Evolutionary conservation across 2,113 vertebrate species (phyloP), one percentile per base, ranked within the genome.

Genomic region (Pimephales promelas): DNA sequence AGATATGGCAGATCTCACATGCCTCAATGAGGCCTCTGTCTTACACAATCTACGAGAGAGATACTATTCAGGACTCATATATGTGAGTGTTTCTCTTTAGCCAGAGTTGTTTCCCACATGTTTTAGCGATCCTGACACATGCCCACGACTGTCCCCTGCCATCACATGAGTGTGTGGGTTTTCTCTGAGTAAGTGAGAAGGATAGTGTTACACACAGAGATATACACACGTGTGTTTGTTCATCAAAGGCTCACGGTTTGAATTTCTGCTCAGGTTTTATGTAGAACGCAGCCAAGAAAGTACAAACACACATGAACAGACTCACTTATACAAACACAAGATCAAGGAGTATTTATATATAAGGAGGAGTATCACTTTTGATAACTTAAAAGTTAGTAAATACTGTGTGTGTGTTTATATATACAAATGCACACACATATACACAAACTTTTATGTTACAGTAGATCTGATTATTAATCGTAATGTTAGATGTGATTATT

Each of bases 1-100:
- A 87, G 95, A 95, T 93, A 95, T 95, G 95, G 95, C 95, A 9
- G 95, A 95, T 82, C 94, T 95, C 84, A 95, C 95, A 86, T 95
- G 94, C 90, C 94, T 95, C 86, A 95, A 95, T 3, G 94, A 95
- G 87, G 95, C 95, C 3, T 95, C 95, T 0, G 95, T 95, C 84
- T 89, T 95, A 72, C 94, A 95, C 91, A 95, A 95, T 87, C 91
- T 95, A 47, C 91, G 93, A 79, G 95, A 95, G 47, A 90, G 95
- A 91, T 95, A 95, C 89, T 95, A 90, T 90, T 95, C 95, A 0
- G 95, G 95, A 24, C 89, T 95, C 62, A 95, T 95, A 80, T 95
- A 95, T 43, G 94, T 95, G 88, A 94, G 87, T 62, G 0, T 64
- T 72, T 72, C 40, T 5, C 40, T 45, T 14, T 24, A 45, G 68